Base-by-base conservation (phyloP, 2,797 vertebrate species). In the Gobio occitaniae region DNA sequence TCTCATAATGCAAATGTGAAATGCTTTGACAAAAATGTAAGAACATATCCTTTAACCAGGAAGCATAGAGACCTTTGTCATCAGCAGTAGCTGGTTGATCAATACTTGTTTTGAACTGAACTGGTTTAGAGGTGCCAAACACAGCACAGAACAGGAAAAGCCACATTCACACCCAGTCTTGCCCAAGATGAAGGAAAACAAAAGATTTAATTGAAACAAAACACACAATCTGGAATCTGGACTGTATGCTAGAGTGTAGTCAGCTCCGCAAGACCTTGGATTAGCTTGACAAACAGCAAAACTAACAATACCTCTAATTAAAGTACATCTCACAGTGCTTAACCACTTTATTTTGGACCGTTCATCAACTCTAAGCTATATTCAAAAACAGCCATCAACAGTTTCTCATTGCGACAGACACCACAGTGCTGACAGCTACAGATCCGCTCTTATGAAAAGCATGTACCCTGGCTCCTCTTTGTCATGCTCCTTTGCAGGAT, bases 101-200 rank as follows among this genome's bases (percentile, higher is more conserved):
- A 36, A 17, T 21, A 44, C 72, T 83, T 17, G 81, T 52, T 50
- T 36, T 65, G 19, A 83, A 83, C 82, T 65, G 19, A 83, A 83
- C 82, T 77, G 82, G 78, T 87, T 47, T 75, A 59, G 25, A 81
- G 71, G 79, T 11, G 68, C 38, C 50, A 87, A 87, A 86, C 85
- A 17, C 85, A 66, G 84, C 75, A 56, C 54, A n/a, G 29, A 88
- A 84, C 89, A 68, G 81, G 87, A 82, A 74, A 50, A 86, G 65
- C 63, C 52, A 84, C 72, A 72, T 84, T 83, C 84, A 88, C 84
- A 72, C 84, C 69, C 77, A 74, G 21, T 16, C 76, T 6, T 63
- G 10, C 15, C 16, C 6, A 54, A 13, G 9, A 79, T 36, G 10
- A 36, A 66, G 11, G 13, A 41, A 47, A 85, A 54, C 74, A 47